Conservation (phyloP, 37 sponge, comb jelly and placozoan genomes). For the Ephydatia muelleri region DNA sequence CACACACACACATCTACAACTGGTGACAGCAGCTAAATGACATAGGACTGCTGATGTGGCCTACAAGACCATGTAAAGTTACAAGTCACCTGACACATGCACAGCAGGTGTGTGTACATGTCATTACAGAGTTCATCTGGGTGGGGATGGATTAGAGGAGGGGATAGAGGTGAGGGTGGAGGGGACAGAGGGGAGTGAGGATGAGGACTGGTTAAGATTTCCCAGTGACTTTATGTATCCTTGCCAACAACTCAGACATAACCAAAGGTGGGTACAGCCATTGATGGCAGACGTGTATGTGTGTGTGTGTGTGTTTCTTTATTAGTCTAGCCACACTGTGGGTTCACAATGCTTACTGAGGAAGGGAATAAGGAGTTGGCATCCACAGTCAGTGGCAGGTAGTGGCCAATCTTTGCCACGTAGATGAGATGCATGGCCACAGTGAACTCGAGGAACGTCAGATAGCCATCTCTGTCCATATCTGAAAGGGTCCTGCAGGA, state of each 20-base stretch:
- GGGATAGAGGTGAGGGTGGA: conserved; percentile 17
- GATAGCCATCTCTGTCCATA: conserved; percentile 62
- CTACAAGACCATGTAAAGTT: too few species aligned
- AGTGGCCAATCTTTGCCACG: conserved; percentile 54
- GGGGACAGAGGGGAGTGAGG: conserved; percentile 35
- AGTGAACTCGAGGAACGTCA: conserved; percentile 64
- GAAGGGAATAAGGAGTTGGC: conserved; percentile 39
- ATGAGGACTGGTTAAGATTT: neutral
- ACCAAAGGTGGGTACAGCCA: too few species aligned
- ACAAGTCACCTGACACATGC: too few species aligned
- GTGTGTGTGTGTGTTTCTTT: too few species aligned
- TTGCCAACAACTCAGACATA: too few species aligned
- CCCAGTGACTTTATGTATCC: too few species aligned
- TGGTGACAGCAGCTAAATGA: neutral
- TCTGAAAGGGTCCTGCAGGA: conserved; percentile 61
- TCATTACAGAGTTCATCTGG: neutral
- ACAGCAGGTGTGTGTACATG: too few species aligned
- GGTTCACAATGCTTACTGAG: conserved; percentile 8
- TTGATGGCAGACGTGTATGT: too few species aligned
- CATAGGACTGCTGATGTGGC: neutral
- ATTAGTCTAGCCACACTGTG: too few species aligned
- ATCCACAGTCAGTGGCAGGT: conserved; percentile 43
- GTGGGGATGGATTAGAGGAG: conserved; percentile 14
- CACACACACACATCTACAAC: neutral
- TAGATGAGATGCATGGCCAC: conserved; percentile 77